phyloP scores from a whole-genome alignment of 2,888 invertebrate species.

The Diarsia brunnea region DNA sequence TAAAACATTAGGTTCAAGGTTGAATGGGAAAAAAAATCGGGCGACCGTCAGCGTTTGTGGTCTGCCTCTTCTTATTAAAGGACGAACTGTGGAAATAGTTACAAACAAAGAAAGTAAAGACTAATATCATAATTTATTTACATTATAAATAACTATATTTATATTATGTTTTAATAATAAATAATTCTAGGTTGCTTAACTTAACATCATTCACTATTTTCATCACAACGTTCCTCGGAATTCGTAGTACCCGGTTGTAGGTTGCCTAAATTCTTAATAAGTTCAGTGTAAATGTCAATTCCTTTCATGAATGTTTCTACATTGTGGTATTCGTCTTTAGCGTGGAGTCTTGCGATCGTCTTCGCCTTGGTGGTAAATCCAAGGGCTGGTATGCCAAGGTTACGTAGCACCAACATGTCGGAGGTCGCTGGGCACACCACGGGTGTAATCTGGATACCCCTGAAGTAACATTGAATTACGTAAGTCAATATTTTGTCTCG shows the following conservation, averaged over 20 bases:
- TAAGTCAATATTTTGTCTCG: conserved; percentile 5
- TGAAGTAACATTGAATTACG: conserved; percentile 64
- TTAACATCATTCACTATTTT: conserved; percentile 3
- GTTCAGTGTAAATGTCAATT: conserved; percentile 77
- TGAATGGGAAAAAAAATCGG: no score
- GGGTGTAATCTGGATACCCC: conserved; percentile 74
- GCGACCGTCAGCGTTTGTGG: neutral
- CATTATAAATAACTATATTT: no score
- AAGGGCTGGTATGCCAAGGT: conserved; percentile 78
- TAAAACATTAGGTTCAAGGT: no score
- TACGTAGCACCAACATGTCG: conserved; percentile 78
- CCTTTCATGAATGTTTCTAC: conserved; percentile 76
- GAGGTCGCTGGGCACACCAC: conserved; percentile 78
- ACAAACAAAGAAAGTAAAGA: neutral
- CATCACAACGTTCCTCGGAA: neutral
- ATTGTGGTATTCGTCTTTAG: conserved; percentile 77
- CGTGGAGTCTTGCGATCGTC: conserved; percentile 72
- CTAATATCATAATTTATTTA: neutral
- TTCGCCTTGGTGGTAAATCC: conserved; percentile 78
- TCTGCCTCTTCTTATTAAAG: neutral
- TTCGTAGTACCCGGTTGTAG: conserved; percentile 13
- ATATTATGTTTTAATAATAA: neutral
- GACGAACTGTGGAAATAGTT: neutral
- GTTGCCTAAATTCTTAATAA: conserved; percentile 68
- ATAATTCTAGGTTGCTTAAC: neutral